Percentiles rank a stretch among this genome's conserved stretches.
These are phyloP conservation scores for Ameiurus melas DNA, from an alignment of 2,113 vertebrate species.

Conservation along the genomic window DNA sequence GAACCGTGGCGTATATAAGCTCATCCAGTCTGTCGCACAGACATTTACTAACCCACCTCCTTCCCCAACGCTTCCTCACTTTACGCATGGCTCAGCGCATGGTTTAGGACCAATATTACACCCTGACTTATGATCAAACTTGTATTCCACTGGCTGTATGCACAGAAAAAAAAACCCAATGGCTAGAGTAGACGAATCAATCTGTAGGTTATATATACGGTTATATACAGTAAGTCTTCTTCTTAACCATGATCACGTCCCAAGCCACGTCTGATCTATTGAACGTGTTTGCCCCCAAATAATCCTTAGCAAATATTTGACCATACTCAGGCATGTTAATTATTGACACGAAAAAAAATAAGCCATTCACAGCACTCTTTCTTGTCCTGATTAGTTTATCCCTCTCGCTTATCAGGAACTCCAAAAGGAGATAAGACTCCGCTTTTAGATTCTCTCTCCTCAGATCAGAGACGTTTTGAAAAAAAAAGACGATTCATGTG, in stretches of 20 bases:
- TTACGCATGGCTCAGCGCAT: neutral
- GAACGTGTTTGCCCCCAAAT: conserved; percentile 36
- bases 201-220: too few species aligned
- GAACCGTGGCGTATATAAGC: too few species aligned
- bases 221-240: neutral
- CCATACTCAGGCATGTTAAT: conserved; percentile 60
- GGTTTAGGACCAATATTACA: neutral
- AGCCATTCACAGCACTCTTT: conserved; percentile 42
- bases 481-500: neutral
- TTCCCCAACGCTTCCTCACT: too few species aligned
- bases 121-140: neutral
- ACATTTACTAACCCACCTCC: too few species aligned
- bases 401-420: conserved; percentile 41
- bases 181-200: too few species aligned
- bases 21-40: too few species aligned
- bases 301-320: conserved; percentile 59
- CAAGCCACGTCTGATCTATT: too few species aligned
- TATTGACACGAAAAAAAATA: conserved; percentile 57
- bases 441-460: neutral
- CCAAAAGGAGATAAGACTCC: conserved; percentile 47
- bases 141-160: neutral
- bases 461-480: neutral
- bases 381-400: conserved; percentile 40
- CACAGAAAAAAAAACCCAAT: neutral
- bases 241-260: neutral